Percentiles rank a stretch among this genome's conserved stretches.
Evolutionary conservation across 1,140 invertebrate genomes (phyloP).

Genomic region (Heliconius congener): DNA sequence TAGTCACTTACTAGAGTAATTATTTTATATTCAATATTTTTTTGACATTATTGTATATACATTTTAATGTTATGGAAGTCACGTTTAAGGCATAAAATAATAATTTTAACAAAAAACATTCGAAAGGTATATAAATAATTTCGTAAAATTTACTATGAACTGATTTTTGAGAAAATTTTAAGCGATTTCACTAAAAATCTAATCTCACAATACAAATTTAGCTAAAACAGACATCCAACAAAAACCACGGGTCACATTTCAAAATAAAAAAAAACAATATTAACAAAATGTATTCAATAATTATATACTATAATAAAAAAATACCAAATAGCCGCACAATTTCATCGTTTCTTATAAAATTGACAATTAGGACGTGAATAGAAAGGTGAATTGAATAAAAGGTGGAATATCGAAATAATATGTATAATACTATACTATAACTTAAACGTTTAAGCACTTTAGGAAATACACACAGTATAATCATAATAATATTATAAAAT

Average conservation of each 20-base stretch:
- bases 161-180: neutral
- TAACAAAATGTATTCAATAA: neutral
- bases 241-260: neutral
- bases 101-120: too few species aligned
- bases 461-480: conserved; percentile 64
- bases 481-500: conserved; percentile 57
- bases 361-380: conserved; percentile 21
- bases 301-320: neutral
- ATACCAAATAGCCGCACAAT: neutral
- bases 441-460: conserved; percentile 68
- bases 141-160: neutral
- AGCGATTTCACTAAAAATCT: neutral
- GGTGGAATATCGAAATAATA: conserved; percentile 29
- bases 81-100: too few species aligned
- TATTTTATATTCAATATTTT: too few species aligned
- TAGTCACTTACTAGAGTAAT: too few species aligned
- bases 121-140: neutral
- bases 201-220: neutral
- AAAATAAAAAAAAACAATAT: neutral
- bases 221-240: neutral
- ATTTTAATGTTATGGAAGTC: too few species aligned
- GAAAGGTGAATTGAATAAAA: conserved; percentile 29
- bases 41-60: too few species aligned
- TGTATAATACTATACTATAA: conserved; percentile 49
- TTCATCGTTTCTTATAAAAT: neutral